Conservation (phyloP, 2,113 vertebrate genomes). For the Oreochromis tanganicae region DNA sequence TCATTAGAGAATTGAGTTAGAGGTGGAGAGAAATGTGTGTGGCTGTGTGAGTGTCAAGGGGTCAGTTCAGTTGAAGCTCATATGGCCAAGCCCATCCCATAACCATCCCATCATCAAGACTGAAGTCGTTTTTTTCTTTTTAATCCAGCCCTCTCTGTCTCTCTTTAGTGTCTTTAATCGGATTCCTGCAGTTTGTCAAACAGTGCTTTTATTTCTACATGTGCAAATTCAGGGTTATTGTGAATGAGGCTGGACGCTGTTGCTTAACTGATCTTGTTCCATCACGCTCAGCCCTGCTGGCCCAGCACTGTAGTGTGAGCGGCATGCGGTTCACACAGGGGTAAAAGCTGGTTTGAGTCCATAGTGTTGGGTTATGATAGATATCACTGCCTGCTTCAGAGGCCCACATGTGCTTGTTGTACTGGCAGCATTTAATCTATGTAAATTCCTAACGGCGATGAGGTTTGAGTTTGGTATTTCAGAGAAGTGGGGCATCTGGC, state of each 20-base stretch:
- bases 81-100: background rate
- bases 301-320: background rate
- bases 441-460: slow-evolving; percentile 56
- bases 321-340: background rate
- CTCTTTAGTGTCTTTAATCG: background rate
- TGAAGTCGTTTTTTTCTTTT: background rate
- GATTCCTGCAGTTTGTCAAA: background rate
- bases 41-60: background rate
- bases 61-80: slow-evolving; percentile 1
- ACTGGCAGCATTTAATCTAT: slow-evolving; percentile 59
- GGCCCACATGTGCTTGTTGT: slow-evolving; percentile 55
- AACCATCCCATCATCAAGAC: background rate
- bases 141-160: background rate
- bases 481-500: slow-evolving; percentile 52
- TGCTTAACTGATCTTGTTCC: background rate
- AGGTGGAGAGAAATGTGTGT: background rate
- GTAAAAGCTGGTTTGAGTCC: background rate
- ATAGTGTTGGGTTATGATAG: slow-evolving; percentile 14
- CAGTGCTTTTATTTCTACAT: background rate
- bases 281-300: background rate
- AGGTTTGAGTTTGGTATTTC: slow-evolving; percentile 65
- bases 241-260: background rate
- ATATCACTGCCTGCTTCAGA: slow-evolving; percentile 13
- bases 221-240: background rate
- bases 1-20: slow-evolving; percentile 67